A percentile compares a stretch with the other conserved stretches of the same genome.
phyloP scores from a whole-genome alignment of 2,888 invertebrate genomes.

The Epinotia nisella region DNA sequence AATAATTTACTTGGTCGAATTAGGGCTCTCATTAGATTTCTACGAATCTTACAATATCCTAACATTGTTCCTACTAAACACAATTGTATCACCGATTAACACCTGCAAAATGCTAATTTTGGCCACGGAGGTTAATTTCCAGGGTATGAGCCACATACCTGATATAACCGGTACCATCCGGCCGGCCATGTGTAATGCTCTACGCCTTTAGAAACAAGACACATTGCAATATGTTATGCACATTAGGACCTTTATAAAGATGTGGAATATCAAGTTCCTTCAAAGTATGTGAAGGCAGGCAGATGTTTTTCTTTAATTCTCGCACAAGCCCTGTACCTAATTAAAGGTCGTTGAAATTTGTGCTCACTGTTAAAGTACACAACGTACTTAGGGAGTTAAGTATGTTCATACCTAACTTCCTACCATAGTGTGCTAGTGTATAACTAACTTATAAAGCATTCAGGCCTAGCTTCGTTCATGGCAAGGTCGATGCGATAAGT shows the following conservation, averaged over 20 bases:
- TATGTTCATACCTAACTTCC: no score
- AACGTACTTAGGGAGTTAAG: no score
- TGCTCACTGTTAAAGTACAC: not conserved
- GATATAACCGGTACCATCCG: conserved; percentile 12
- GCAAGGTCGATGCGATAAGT: no score
- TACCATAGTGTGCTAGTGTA: no score
- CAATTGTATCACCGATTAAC: conserved; percentile 63
- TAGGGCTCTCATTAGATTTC: not conserved
- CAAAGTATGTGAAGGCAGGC: conserved; percentile 7
- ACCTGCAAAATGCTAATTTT: conserved; percentile 54
- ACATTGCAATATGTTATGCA: conserved; percentile 21
- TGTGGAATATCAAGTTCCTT: conserved; percentile 29
- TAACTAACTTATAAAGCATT: no score
- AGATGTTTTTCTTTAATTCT: conserved; percentile 29
- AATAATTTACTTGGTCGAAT: not conserved
- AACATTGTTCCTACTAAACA: conserved; percentile 47
- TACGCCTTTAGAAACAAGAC: conserved; percentile 19
- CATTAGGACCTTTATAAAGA: conserved; percentile 27
- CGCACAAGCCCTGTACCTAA: not conserved
- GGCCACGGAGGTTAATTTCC: conserved; percentile 54
- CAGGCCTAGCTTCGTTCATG: no score
- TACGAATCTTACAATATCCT: conserved; percentile 4
- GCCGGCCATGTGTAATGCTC: conserved; percentile 8
- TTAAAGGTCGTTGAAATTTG: conserved; percentile 7
- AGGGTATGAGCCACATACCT: conserved; percentile 42